Conservation (phyloP, 2,797 vertebrate genomes). For the Xenops minutus region DNA sequence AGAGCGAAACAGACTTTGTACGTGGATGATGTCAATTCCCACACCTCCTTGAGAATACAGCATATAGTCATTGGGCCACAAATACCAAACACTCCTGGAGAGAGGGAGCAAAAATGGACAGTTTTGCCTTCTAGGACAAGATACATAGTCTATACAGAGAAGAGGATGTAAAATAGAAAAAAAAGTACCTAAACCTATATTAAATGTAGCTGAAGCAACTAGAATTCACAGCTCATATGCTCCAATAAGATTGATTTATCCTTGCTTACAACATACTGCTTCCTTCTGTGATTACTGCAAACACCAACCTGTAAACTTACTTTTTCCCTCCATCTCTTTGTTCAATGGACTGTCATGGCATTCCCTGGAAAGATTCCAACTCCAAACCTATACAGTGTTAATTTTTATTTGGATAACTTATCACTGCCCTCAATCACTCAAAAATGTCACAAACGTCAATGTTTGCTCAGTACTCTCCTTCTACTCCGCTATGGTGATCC, state of each 20-base stretch:
- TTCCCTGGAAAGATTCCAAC: not conserved
- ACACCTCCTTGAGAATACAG: not conserved
- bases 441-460: not conserved
- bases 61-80: not conserved
- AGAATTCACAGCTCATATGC: not conserved
- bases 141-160: not conserved
- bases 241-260: not conserved
- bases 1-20: not conserved
- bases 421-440: not conserved
- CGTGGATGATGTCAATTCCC: rapidly evolving
- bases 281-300: not conserved
- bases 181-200: not conserved
- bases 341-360: not conserved
- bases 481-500: not conserved
- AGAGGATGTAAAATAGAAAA: not conserved
- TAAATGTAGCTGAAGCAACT: not conserved
- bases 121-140: not conserved
- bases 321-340: not conserved
- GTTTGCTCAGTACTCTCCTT: not conserved
- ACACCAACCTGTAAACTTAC: not conserved
- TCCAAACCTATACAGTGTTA: not conserved
- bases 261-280: not conserved
- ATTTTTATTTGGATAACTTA: not conserved
- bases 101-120: not conserved
- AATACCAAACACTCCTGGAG: not conserved